phyloP scores from a whole-genome alignment of 2,888 invertebrate genomes.

The Microdon myrmicae region DNA sequence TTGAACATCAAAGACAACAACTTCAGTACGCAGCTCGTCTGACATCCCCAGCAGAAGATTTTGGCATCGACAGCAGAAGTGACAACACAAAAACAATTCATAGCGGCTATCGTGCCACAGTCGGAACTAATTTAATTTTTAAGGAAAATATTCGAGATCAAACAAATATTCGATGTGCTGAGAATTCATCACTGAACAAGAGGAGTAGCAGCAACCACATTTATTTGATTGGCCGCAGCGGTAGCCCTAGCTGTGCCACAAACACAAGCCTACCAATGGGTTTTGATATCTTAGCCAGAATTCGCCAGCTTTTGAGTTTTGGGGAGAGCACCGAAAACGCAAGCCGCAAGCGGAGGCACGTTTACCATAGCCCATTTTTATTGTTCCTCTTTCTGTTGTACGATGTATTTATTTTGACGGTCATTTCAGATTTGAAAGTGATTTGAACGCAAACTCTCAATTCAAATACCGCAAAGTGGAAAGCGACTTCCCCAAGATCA shows the following conservation, averaged over 20 bases:
- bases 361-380: not conserved
- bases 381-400: not conserved
- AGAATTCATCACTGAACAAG: no score
- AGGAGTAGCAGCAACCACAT: slow-evolving; percentile 18
- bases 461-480: slow-evolving; percentile 60
- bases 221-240: slow-evolving; percentile 28
- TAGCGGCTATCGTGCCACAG: no score
- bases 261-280: slow-evolving; percentile 59
- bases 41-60: no score
- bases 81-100: no score
- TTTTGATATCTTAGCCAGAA: slow-evolving; percentile 58
- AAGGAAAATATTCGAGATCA: no score
- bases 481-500: slow-evolving; percentile 58
- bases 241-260: slow-evolving; percentile 26
- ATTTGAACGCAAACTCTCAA: slow-evolving; percentile 54
- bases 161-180: no score
- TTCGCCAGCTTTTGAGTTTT: slow-evolving; percentile 54
- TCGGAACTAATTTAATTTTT: no score
- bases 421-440: slow-evolving; percentile 29
- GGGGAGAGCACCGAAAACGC: slow-evolving; percentile 45
- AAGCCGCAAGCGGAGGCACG: slow-evolving; percentile 56
- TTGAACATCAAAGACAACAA: slow-evolving; percentile 41
- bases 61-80: no score
- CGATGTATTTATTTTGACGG: slow-evolving; percentile 9
- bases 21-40: slow-evolving; percentile 31